Evolutionary conservation across 2,888 invertebrate genomes (phyloP), one percentile per base, ranked within the genome.

Genomic region (Scotopteryx bipunctaria): DNA sequence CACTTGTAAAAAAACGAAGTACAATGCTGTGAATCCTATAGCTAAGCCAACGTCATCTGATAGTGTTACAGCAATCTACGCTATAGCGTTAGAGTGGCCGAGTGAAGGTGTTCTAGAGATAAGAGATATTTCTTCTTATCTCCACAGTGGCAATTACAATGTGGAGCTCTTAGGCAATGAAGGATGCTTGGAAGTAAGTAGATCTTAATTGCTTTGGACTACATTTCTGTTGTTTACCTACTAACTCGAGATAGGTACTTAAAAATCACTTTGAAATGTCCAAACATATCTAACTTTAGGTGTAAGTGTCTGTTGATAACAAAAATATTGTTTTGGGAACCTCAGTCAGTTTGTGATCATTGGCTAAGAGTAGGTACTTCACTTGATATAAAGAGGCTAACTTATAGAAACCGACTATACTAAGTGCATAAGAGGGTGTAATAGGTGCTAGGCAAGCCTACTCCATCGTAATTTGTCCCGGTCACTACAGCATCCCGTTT

Each of bases 11-110:
- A 85, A 75, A 53, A 46, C 57, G 0, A 48, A 57, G 5, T 82
- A 78, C 60, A 71, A 84, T 55, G 69, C 63, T 3, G 21, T 17
- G 0, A 43, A 71, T 1, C 79, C 86, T 0, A 78, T 71, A 0
- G 65, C 67, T 0, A 51, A 40, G 41, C 79, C 84, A 0, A 43
- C 16, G 1, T 2, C 53, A 15, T 4, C 57, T 27, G 71, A 82
- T 49, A 61, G 40, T 4, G 57, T 88, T 1, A 67, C 55, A 8
- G 68, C 78, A 15, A 86, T 96, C 8, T 97, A 94, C 76, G 96
- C 94, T 0, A 92, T 93, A 36, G 80, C 94, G 11, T 81, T 96
- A 23, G 75, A 91, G 1, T 97, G 96, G 95, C 96, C 96, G 0
- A 71, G 78, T 15, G 78, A 91, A 32, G 91, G 91, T 53, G 70